A percentile compares a stretch with the other conserved stretches of the same genome.
Conservation (phyloP, 2,888 invertebrate species). For the Tortrix viridana region DNA sequence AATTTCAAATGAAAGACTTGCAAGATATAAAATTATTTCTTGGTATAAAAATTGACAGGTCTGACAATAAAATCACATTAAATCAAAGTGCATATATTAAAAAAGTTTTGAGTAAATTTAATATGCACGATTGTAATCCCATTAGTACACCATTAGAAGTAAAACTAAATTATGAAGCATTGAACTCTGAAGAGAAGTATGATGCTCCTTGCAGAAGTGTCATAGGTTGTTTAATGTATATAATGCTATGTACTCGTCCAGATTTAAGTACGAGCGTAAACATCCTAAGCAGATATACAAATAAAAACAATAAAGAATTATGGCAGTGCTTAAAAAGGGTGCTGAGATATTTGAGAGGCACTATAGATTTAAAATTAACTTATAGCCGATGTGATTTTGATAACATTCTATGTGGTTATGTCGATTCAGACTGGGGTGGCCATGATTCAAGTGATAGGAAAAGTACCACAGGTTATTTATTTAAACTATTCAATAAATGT, state of each 20-base stretch:
- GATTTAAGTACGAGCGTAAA: too few species aligned
- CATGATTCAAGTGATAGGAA: too few species aligned
- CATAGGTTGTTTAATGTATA: conserved; percentile 32
- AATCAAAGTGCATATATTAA: conserved; percentile 10
- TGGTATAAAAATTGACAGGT: conserved; percentile 26
- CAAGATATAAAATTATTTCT: conserved; percentile 38
- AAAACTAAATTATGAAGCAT: not conserved
- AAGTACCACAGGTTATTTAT: too few species aligned
- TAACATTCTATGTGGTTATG: too few species aligned
- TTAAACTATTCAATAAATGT: too few species aligned
- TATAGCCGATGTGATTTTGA: too few species aligned
- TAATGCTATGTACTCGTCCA: conserved; percentile 32
- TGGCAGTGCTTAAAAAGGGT: too few species aligned
- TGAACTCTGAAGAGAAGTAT: conserved; percentile 1
- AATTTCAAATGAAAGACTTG: conserved; percentile 38
- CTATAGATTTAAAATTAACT: too few species aligned
- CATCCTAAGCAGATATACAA: too few species aligned
- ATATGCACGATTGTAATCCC: conserved; percentile 11
- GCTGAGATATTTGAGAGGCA: too few species aligned
- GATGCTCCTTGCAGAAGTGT: conserved; percentile 6
- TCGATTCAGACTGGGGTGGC: too few species aligned
- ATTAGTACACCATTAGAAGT: not conserved
- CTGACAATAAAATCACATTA: conserved; percentile 21
- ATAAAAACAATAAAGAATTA: too few species aligned
- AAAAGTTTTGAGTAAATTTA: conserved; percentile 8